Conservation (phyloP, 2,797 vertebrate genomes). For the Coregonus ussuriensis region DNA sequence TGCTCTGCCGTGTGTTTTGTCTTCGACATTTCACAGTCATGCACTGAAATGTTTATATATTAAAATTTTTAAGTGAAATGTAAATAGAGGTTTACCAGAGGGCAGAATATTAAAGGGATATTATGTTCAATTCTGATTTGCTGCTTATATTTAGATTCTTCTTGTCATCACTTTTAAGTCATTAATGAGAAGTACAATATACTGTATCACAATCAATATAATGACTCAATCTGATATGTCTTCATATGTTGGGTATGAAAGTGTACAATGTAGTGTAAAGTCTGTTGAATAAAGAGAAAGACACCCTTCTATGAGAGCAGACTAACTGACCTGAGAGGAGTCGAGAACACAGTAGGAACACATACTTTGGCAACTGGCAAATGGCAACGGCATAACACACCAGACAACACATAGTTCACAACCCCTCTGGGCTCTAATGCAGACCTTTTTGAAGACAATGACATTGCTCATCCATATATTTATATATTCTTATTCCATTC, state of each 20-base stretch:
- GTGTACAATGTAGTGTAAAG: background rate
- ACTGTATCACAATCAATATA: background rate
- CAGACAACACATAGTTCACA: background rate
- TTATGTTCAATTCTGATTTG: background rate
- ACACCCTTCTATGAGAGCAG: background rate
- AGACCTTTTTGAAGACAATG: conserved; percentile 2
- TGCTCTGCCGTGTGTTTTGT: background rate
- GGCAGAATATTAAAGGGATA: background rate
- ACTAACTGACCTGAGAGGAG: background rate
- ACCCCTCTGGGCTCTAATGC: background rate
- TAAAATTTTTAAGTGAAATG: background rate
- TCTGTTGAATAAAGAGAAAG: background rate
- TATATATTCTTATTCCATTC: no score
- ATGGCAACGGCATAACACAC: background rate
- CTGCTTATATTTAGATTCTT: background rate
- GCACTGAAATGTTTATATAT: conserved; percentile 20
- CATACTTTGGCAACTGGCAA: no score
- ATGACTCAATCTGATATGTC: background rate
- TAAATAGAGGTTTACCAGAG: background rate
- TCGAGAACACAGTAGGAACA: background rate
- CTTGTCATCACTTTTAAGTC: conserved; percentile 3
- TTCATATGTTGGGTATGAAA: background rate
- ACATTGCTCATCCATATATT: background rate
- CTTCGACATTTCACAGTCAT: conserved; percentile 11
- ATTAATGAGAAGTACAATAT: background rate